A percentile compares a stretch with the other conserved stretches of the same genome.
Evolutionary conservation across 2,888 invertebrate genomes (phyloP).

Genomic region (Cepaea hortensis): DNA sequence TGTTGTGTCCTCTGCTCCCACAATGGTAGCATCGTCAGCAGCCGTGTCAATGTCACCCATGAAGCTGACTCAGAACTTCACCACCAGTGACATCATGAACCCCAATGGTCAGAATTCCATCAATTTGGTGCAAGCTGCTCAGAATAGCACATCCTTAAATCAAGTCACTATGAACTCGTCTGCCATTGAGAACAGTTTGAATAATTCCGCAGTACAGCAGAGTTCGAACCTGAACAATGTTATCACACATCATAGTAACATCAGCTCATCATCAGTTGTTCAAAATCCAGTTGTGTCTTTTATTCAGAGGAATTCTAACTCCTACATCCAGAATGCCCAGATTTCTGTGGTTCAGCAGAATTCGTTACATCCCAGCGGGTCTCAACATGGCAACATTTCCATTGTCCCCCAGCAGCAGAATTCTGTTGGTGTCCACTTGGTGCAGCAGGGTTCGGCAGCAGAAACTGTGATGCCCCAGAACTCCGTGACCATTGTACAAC

Average conservation of each 20-base stretch:
- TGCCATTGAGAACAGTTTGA: constrained; percentile 24
- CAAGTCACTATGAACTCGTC: not conserved
- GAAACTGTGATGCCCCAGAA: constrained; percentile 17
- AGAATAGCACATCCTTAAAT: not conserved
- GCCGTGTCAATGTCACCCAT: not conserved
- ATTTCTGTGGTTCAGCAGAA: constrained; percentile 34
- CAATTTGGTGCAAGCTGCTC: constrained; percentile 3
- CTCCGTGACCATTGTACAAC: not conserved
- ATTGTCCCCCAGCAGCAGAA: constrained; percentile 26
- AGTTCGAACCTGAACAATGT: constrained; percentile 1
- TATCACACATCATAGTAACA: constrained; percentile 14
- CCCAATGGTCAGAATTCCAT: constrained; percentile 37
- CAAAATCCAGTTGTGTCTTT: constrained; percentile 26
- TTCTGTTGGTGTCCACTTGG: constrained; percentile 27
- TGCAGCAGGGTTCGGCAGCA: constrained; percentile 30
- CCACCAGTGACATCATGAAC: not conserved
- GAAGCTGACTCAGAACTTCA: not conserved
- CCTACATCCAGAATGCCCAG: constrained; percentile 13
- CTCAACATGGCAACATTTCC: constrained; percentile 18
- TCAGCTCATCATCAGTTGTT: constrained; percentile 5
- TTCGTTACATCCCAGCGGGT: not conserved
- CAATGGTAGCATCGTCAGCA: constrained; percentile 10
- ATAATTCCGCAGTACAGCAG: constrained; percentile 2
- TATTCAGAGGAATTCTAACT: constrained; percentile 21
- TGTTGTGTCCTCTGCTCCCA: not conserved